phyloP scores from a whole-genome alignment of 1,140 invertebrate genomes.

The Panonychus citri region DNA sequence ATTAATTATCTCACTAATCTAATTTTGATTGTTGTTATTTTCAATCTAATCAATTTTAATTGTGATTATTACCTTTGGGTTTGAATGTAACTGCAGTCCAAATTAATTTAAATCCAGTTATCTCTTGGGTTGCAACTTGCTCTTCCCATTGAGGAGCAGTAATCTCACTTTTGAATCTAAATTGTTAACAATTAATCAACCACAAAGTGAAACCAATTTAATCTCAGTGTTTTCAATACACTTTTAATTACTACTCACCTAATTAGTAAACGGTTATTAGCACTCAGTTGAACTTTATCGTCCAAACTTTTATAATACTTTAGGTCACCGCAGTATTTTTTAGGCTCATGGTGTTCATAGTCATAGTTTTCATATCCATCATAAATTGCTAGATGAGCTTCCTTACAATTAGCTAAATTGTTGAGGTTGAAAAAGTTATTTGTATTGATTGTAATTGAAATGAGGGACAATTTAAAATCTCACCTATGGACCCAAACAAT shows the following conservation, averaged over 20 bases:
- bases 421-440: not conserved
- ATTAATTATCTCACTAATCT: too few relatives aligned
- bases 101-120: conserved; percentile 19
- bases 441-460: not conserved
- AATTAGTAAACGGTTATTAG: conserved; percentile 20
- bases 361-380: conserved; percentile 19
- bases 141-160: conserved; percentile 3
- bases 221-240: too few relatives aligned
- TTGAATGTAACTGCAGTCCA: conserved; percentile 21
- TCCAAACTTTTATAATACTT: conserved; percentile 20
- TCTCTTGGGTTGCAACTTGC: conserved; percentile 3
- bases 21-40: too few relatives aligned
- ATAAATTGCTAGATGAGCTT: conserved; percentile 18
- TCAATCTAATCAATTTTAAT: too few relatives aligned
- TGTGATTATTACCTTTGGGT: conserved; percentile 10
- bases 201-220: not conserved
- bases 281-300: conserved; percentile 18
- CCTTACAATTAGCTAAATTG: conserved; percentile 14
- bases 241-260: conserved; percentile 9
- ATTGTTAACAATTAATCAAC: not conserved
- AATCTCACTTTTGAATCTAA: conserved; percentile 9
- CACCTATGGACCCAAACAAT: conserved; percentile 23
- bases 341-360: conserved; percentile 12
- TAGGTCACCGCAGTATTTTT: conserved; percentile 19
- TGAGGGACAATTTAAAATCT: conserved; percentile 5